These are phyloP conservation scores for Chaetops frenatus DNA, from an alignment of 2,113 vertebrate species.

Conservation along the genomic window DNA sequence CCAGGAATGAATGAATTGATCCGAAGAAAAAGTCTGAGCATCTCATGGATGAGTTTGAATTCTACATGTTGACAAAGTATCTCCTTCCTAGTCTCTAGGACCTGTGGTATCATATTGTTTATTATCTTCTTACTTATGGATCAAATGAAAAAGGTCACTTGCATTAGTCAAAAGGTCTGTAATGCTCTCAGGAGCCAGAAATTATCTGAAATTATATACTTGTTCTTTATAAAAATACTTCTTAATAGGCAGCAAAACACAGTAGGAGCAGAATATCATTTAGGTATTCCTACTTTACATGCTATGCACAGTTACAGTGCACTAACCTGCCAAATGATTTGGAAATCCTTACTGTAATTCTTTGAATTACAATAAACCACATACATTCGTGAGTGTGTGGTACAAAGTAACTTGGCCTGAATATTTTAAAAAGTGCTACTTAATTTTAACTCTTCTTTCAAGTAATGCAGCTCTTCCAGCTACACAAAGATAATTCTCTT, in stretches of 20 bases:
- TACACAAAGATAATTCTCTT: neutral
- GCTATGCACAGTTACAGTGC: neutral
- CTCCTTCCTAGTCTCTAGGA: neutral
- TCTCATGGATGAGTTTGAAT: neutral
- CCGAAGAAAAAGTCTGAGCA: neutral
- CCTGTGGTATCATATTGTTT: neutral
- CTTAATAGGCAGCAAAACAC: neutral
- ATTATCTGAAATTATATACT: neutral
- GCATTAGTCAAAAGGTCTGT: neutral
- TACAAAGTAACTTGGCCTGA: neutral
- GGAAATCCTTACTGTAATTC: neutral
- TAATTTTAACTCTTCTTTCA: neutral
- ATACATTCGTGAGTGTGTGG: neutral
- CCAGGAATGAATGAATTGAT: neutral
- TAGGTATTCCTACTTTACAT: neutral
- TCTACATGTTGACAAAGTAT: neutral
- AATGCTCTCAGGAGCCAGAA: neutral
- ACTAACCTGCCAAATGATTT: neutral
- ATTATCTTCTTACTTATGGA: neutral
- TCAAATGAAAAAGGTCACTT: conserved; percentile 8
- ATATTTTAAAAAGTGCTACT: neutral
- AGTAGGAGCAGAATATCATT: neutral
- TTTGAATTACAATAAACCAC: neutral
- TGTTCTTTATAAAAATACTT: neutral
- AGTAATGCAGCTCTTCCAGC: neutral